Conservation (phyloP, 2,113 vertebrate genomes). For the Eudorcas thomsonii region DNA sequence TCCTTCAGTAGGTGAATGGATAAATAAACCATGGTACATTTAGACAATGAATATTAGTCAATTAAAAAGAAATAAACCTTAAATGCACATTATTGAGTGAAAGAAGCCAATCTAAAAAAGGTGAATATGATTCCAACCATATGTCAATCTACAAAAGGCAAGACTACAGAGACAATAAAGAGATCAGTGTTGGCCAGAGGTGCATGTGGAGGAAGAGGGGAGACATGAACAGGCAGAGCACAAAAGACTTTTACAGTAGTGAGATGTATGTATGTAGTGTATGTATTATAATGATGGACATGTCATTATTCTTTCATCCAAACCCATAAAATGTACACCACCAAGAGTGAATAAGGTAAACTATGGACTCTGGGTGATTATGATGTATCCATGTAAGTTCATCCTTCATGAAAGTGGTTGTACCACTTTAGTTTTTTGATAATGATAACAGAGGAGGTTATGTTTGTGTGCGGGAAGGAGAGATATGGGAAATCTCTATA, state of each 20-base stretch:
- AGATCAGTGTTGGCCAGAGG: not conserved
- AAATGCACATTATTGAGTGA: not conserved
- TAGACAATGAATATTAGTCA: not conserved
- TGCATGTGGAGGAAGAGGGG: too few species aligned
- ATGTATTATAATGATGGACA: not conserved
- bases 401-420: not conserved
- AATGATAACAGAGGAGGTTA: not conserved
- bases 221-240: not conserved
- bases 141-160: not conserved
- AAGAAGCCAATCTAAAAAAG: not conserved
- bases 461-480: not conserved
- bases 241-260: not conserved
- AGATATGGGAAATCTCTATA: not conserved
- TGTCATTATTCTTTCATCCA: not conserved
- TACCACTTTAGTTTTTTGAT: not conserved
- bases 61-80: not conserved
- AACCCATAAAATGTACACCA: not conserved
- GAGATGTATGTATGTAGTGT: not conserved
- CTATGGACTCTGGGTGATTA: not conserved
- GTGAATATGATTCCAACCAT: not conserved
- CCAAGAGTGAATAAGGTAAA: not conserved
- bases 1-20: not conserved
- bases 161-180: not conserved
- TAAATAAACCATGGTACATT: not conserved
- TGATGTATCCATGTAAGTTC: not conserved